A percentile compares a stretch with the other conserved stretches of the same genome.
Conservation (phyloP, 2,113 vertebrate species). For the Gasterosteus nipponicus region DNA sequence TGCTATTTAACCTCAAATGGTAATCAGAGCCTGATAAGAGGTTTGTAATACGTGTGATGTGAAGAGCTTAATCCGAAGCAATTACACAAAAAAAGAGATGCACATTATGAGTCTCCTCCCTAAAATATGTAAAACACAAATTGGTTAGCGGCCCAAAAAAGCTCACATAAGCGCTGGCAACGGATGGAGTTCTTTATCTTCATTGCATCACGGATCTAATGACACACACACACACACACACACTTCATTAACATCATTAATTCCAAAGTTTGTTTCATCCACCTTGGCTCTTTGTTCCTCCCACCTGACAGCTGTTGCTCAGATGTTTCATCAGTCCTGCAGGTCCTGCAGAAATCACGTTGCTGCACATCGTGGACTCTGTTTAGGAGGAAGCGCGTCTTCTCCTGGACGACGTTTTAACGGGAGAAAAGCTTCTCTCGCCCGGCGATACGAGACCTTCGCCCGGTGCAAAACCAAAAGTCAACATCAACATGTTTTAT, state of each 20-base stretch:
- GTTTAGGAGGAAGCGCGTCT: too few species aligned
- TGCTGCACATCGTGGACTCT: too few species aligned
- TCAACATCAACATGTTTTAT: too few species aligned
- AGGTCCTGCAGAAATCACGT: neutral
- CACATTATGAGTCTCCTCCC: slow-evolving; percentile 2
- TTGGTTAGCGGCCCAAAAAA: neutral
- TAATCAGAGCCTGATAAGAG: slow-evolving; percentile 32
- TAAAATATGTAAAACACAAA: neutral
- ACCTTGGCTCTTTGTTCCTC: neutral
- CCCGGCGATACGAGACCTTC: too few species aligned
- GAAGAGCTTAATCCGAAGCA: slow-evolving; percentile 2
- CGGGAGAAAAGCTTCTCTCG: too few species aligned
- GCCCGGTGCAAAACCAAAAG: too few species aligned
- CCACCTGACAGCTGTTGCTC: neutral
- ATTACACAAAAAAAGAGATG: slow-evolving; percentile 13
- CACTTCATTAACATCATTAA: neutral
- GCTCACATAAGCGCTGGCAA: neutral
- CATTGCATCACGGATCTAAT: neutral
- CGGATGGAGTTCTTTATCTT: neutral
- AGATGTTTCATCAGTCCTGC: neutral
- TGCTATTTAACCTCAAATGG: slow-evolving; percentile 20
- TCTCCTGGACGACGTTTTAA: too few species aligned
- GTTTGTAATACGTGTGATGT: neutral
- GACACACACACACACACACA: neutral
- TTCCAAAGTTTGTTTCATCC: neutral